Conservation (phyloP, 2,113 vertebrate genomes). For the Eurystomus gularis region DNA sequence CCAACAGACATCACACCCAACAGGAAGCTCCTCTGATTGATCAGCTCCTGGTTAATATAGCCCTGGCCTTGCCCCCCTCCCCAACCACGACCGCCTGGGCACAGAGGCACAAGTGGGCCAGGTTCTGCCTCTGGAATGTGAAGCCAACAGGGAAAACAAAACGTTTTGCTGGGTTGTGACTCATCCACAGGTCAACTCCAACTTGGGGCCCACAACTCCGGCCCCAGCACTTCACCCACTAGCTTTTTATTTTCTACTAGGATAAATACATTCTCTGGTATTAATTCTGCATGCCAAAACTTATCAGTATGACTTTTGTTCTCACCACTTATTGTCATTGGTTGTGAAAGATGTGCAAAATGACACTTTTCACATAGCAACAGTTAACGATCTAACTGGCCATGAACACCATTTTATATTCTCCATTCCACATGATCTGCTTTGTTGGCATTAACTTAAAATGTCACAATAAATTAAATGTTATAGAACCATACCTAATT, state of each 20-base stretch:
- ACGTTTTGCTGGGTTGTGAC: too few relatives aligned
- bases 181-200: too few relatives aligned
- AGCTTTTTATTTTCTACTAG: not conserved
- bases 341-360: not conserved
- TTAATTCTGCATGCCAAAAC: not conserved
- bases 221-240: too few relatives aligned
- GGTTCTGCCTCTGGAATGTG: too few relatives aligned
- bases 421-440: not conserved
- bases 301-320: not conserved
- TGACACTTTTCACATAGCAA: not conserved
- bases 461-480: constrained; percentile 31
- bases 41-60: too few relatives aligned
- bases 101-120: too few relatives aligned
- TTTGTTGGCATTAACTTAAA: not conserved
- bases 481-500: not conserved
- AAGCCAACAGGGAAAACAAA: too few relatives aligned
- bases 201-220: too few relatives aligned
- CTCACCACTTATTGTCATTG: not conserved
- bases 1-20: too few relatives aligned
- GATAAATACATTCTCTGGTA: not conserved
- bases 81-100: too few relatives aligned
- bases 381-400: not conserved
- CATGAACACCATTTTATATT: not conserved
- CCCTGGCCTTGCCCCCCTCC: too few relatives aligned
- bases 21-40: too few relatives aligned